Evolutionary conservation across 2,113 vertebrate species (phyloP).

Genomic region (Platysteira castanea): DNA sequence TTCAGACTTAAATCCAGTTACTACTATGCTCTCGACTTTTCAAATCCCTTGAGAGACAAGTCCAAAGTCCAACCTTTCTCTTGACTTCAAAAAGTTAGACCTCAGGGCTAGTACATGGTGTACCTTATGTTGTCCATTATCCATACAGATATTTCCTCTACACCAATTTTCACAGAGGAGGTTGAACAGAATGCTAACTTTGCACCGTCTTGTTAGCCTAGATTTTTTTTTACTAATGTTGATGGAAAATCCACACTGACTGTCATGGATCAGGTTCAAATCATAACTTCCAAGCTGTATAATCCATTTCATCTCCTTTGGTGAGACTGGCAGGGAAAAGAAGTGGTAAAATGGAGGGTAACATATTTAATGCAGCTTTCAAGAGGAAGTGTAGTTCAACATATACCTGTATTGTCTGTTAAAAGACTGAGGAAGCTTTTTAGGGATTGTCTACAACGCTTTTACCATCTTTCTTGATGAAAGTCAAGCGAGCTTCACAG

Average conservation of each 20-base stretch:
- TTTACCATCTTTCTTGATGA: neutral
- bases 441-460: neutral
- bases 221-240: neutral
- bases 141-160: neutral
- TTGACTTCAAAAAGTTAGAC: neutral
- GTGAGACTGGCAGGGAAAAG: neutral
- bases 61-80: neutral
- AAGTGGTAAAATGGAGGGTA: neutral
- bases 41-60: neutral
- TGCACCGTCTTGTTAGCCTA: neutral
- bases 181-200: neutral
- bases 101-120: neutral
- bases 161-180: neutral
- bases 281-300: neutral
- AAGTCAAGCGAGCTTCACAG: neutral
- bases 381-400: neutral
- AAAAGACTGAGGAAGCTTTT: neutral
- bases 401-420: neutral
- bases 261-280: neutral
- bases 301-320: neutral
- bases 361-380: neutral
- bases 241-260: neutral
- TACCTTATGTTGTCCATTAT: neutral
- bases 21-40: neutral
- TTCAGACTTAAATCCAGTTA: neutral